Evolutionary conservation across 2,888 invertebrate genomes (phyloP).

Genomic region (Ornithoptera alexandrae): DNA sequence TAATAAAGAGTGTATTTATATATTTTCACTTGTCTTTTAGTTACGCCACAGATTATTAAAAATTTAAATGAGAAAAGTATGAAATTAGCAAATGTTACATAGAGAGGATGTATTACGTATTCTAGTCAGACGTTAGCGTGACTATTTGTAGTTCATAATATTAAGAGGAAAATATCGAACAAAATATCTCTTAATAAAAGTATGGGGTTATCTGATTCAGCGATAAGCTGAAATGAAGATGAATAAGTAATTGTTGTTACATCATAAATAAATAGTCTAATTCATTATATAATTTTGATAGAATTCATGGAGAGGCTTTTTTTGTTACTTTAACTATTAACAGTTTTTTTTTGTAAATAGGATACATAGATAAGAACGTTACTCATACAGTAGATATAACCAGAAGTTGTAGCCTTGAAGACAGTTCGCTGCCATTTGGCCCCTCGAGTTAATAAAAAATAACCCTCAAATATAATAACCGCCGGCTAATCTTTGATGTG

Average conservation of each 20-base stretch:
- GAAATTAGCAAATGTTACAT: background rate
- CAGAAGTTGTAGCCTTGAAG: slow-evolving; percentile 33
- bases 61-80: background rate
- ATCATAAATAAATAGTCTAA: too few relatives aligned
- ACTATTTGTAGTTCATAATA: background rate
- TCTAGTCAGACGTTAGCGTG: background rate
- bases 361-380: background rate
- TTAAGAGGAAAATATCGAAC: background rate
- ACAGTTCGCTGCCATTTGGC: slow-evolving; percentile 17
- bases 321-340: too few relatives aligned
- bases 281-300: too few relatives aligned
- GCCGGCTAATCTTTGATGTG: slow-evolving; percentile 72
- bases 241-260: too few relatives aligned
- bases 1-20: too few relatives aligned
- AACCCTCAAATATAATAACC: slow-evolving; percentile 44
- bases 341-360: too few relatives aligned
- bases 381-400: slow-evolving; percentile 16
- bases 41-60: too few relatives aligned
- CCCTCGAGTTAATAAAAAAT: slow-evolving; percentile 34
- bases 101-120: background rate
- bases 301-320: too few relatives aligned
- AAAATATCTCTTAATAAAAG: too few relatives aligned
- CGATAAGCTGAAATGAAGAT: too few relatives aligned
- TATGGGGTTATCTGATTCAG: too few relatives aligned
- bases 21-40: too few relatives aligned